Conservation (phyloP, 2,888 invertebrate species). For the Cyrtodaria siliqua region DNA sequence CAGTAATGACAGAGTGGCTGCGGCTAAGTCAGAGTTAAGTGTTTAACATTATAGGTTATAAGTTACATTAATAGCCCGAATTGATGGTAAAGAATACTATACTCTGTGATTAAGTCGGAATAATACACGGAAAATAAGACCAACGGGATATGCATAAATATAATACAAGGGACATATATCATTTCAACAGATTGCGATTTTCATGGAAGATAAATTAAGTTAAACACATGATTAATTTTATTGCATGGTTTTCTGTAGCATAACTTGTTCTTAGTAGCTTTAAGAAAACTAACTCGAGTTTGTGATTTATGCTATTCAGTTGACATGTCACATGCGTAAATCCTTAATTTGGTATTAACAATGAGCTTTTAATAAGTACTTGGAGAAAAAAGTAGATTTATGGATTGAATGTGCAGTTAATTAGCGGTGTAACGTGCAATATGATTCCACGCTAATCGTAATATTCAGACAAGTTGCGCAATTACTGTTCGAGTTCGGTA, state of each 20-base stretch:
- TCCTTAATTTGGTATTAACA: slow-evolving; percentile 5
- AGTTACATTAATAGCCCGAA: slow-evolving; percentile 42
- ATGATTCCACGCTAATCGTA: slow-evolving; percentile 2
- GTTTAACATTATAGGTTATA: slow-evolving; percentile 57
- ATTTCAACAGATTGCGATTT: slow-evolving; percentile 36
- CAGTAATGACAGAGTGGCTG: slow-evolving; percentile 46
- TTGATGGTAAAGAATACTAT: slow-evolving; percentile 28
- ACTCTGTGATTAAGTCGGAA: slow-evolving; percentile 45
- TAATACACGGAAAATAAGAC: slow-evolving; percentile 32
- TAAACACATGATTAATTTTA: slow-evolving; percentile 23
- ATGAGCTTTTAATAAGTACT: slow-evolving; percentile 1
- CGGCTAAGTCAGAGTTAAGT: slow-evolving; percentile 39
- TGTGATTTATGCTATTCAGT: neutral
- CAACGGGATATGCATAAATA: slow-evolving; percentile 29
- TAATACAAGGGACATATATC: slow-evolving; percentile 47
- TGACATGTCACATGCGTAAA: slow-evolving; percentile 7
- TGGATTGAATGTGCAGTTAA: neutral
- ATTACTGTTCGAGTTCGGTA: neutral
- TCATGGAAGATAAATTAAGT: slow-evolving; percentile 25
- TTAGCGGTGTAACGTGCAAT: neutral
- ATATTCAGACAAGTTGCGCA: slow-evolving; percentile 7
- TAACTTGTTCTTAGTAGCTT: neutral
- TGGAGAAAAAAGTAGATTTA: no score
- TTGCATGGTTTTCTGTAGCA: slow-evolving; percentile 8
- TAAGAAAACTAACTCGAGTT: slow-evolving; percentile 4